Base-by-base conservation (phyloP, 2,888 invertebrate genomes). In the Ophion costatus region DNA sequence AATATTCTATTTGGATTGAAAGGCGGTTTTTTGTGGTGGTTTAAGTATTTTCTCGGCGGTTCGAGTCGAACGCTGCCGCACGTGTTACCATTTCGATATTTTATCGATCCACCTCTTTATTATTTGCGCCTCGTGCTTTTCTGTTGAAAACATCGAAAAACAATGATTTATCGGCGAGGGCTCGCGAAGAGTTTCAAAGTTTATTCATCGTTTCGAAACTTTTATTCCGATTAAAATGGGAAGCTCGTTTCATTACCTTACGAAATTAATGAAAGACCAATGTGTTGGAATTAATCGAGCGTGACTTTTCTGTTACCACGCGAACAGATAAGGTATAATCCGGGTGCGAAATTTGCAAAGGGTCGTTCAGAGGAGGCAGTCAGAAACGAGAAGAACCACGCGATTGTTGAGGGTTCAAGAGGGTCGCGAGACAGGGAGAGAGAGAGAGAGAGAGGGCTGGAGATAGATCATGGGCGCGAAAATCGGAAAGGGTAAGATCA, bases 401-500 rank as follows among this genome's bases (percentile, higher is more conserved):
- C 51, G 69, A 11, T 24, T 17, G 69, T 6, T 14, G 69, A 22
- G 29, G 69, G 51, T 69, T 69, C 24, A 42, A 64, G 42, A 24
- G 20, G 57, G 42, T 17, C 33, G 42, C 66, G 22, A 45, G 61
- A 24, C n/a, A 42, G 42, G 38, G 59, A 59, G 75, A 69, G 61
- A 64, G 64, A 69, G 69, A 69, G 63, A 69, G 51, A 38, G 63
- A 24, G 74, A 63, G 42, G 59, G 22, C 20, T 59, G 59, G 20
- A 22, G 22, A 59, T 22, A 59, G 20, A 59, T 51, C 29, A 33
- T n/a, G 70, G 70, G 73, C 67, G 63, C 57, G 82, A 69, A 81
- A 63, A 69, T 73, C 69, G 70, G 66, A 42, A 78, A 51, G 79
- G 82, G 76, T 84, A 78, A 77, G 81, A 80, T 86, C 86, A 86